phyloP scores from a whole-genome alignment of 1,140 invertebrate genomes.

The Drosophila sucinea region DNA sequence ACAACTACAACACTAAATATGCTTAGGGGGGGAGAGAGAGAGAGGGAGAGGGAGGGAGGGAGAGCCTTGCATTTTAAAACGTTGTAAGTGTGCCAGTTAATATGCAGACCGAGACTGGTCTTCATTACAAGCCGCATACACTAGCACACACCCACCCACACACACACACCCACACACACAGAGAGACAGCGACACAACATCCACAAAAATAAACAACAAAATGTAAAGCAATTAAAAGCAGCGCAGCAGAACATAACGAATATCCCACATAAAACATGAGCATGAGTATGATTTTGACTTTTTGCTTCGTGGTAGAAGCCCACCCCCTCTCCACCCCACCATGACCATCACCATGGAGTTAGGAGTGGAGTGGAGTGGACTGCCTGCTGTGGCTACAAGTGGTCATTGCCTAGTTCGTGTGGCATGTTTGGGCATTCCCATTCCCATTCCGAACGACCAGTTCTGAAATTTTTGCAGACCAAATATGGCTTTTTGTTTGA shows the following conservation, averaged over 20 bases:
- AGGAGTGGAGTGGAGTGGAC: constrained; percentile 34
- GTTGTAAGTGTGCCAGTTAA: constrained; percentile 68
- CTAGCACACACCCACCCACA: constrained; percentile 11
- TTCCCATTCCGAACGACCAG: neutral
- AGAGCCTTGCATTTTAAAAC: constrained; percentile 66
- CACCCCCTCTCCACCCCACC: neutral
- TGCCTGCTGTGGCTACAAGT: constrained; percentile 75
- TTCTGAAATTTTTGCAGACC: constrained; percentile 3
- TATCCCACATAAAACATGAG: constrained; percentile 76
- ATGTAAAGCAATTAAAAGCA: constrained; percentile 81
- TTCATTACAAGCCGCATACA: constrained; percentile 65
- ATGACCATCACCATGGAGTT: neutral
- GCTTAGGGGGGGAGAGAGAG: constrained; percentile 54
- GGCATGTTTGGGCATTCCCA: constrained; percentile 17
- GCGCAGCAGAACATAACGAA: constrained; percentile 68
- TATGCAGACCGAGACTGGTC: constrained; percentile 73
- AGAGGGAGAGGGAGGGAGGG: neutral
- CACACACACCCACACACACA: constrained; percentile 22
- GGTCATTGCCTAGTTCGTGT: constrained; percentile 50
- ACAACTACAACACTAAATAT: constrained; percentile 69
- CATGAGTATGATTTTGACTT: constrained; percentile 68
- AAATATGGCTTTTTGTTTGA: constrained; percentile 16
- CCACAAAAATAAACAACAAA: constrained; percentile 69
- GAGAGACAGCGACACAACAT: constrained; percentile 37
- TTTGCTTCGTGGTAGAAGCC: constrained; percentile 37